phyloP scores from a whole-genome alignment of 1,140 invertebrate genomes.

The Lanistes nyassanus region DNA sequence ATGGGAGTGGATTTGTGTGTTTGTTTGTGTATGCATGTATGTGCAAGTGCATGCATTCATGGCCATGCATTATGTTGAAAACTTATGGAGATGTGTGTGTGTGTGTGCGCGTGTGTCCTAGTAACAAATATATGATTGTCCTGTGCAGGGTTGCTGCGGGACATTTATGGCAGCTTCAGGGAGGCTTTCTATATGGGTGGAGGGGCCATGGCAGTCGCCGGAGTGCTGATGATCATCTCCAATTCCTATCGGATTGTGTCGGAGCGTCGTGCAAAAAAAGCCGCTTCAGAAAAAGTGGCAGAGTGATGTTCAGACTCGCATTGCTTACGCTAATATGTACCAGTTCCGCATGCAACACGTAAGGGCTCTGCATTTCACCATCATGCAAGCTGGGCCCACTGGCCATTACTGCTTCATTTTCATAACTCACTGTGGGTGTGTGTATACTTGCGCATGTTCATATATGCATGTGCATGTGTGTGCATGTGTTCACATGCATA shows the following conservation, averaged over 20 bases:
- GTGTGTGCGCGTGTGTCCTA: neutral
- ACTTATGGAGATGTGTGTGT: neutral
- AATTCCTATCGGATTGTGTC: conserved; percentile 26
- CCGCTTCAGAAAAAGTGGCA: neutral
- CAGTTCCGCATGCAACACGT: neutral
- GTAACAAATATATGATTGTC: neutral
- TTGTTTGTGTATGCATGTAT: neutral
- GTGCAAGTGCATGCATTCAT: neutral
- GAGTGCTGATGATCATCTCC: conserved; percentile 36
- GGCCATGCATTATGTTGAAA: neutral
- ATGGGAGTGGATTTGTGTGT: conserved; percentile 4
- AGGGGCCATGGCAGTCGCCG: conserved; percentile 33
- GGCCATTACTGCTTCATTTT: neutral
- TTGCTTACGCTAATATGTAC: neutral
- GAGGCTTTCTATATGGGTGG: conserved; percentile 48
- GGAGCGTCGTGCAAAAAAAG: neutral
- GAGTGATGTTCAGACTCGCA: neutral
- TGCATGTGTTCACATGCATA: neutral
- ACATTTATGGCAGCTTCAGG: conserved; percentile 42
- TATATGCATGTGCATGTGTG: neutral
- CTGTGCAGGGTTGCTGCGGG: conserved; percentile 43
- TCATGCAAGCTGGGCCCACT: neutral
- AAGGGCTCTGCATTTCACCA: neutral
- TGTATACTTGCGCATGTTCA: neutral
- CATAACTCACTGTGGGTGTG: neutral